Evolutionary conservation across 2,888 invertebrate species (phyloP), one percentile per base, ranked within the genome.

Genomic region (Cephus pygmeus): DNA sequence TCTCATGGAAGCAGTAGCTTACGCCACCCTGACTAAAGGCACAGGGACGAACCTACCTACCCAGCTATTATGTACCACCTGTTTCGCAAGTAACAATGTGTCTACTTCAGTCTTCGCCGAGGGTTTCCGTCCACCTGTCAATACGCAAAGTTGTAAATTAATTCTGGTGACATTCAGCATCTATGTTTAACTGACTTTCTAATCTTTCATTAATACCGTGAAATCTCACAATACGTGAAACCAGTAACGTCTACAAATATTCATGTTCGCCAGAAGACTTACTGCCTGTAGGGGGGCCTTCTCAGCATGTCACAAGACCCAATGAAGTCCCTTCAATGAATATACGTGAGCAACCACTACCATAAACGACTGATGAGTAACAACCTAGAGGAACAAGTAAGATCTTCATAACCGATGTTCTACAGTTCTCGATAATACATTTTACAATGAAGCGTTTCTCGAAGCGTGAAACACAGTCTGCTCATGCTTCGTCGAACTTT

Each of bases 401-500:
- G 56, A 56, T 56, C 23, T 23, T 56, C 23, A 56, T 56, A 56
- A 56, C 56, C 23, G 56, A 56, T 23, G 56, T 56, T 56, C 23
- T 23, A 56, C 56, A 23, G 23, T 56, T 56, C 56, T 56, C 56
- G 56, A 56, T 56, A 56, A 56, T 56, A 56, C 56, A 56, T 56
- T 56, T 23, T 23, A 56, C 56, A 23, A 56, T 56, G 56, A 23
- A 56, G 23, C 56, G 56, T 56, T 56, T 23, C 56, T 23, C 56
- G 56, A 56, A 56, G 56, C 56, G 23, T 56, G 71, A 34, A 34
- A 71, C 76, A 80, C 78, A 85, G 83, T 85, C 82, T 78, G 79
- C 83, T 85, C 84, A 84, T 83, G 85, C 82, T 75, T 81, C 79
- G 79, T 56, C 81, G 75, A 33, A 71, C 11, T 71, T 15, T 4